These are phyloP conservation scores for Trisateles emortualis DNA, from an alignment of 2,888 invertebrate species.

Conservation along the genomic window DNA sequence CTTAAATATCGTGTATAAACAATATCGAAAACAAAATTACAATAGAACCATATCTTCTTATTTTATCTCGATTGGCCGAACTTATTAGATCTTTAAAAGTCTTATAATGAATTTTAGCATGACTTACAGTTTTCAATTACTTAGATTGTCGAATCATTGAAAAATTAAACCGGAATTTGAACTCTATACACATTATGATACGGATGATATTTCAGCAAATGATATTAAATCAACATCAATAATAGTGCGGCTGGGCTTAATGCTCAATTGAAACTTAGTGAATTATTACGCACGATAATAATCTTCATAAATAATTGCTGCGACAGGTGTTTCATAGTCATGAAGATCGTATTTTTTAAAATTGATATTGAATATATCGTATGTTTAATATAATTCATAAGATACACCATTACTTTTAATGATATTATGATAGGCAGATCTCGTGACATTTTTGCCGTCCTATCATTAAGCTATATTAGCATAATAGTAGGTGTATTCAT, in stretches of 20 bases:
- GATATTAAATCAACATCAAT: conserved; percentile 42
- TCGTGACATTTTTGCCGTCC: not conserved
- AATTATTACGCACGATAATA: conserved; percentile 85
- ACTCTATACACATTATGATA: not conserved
- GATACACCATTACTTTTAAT: not conserved
- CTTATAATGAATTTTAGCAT: conserved; percentile 48
- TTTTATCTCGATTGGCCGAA: conserved; percentile 25
- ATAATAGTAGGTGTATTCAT: too few species aligned
- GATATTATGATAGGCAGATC: not conserved
- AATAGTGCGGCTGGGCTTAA: conserved; percentile 42
- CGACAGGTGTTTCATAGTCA: conserved; percentile 56
- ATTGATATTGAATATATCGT: conserved; percentile 33
- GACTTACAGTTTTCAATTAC: conserved; percentile 48
- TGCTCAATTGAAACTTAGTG: conserved; percentile 78
- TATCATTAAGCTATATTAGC: not conserved
- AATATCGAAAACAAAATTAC: conserved; percentile 18
- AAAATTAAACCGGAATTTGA: not conserved
- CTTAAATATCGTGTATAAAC: conserved; percentile 8
- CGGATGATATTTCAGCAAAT: conserved; percentile 9
- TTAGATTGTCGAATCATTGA: conserved; percentile 19
- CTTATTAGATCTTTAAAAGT: conserved; percentile 43
- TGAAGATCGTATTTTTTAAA: conserved; percentile 50
- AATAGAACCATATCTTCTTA: conserved; percentile 22
- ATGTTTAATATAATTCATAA: conserved; percentile 5
- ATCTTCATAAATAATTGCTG: conserved; percentile 77